Conservation (phyloP, 2,888 invertebrate species). For the Phymatocera aterrima region DNA sequence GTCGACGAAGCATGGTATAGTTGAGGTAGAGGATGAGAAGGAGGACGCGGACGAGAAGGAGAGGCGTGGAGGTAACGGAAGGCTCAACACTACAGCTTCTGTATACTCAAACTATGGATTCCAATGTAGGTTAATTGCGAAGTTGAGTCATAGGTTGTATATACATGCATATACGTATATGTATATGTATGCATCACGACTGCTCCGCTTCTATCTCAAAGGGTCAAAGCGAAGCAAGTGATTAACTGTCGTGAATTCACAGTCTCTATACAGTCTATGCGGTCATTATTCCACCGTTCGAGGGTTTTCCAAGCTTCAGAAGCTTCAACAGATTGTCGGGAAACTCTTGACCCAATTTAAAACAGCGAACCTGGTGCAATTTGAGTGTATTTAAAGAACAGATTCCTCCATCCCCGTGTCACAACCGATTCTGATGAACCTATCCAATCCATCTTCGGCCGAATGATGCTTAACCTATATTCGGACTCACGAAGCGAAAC, state of each 20-base stretch:
- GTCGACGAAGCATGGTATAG: not conserved
- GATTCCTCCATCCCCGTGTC: not conserved
- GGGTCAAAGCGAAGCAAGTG: slow-evolving; percentile 33
- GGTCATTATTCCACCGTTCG: slow-evolving; percentile 28
- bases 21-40: not conserved
- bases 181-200: not conserved
- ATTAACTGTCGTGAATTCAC: slow-evolving; percentile 27
- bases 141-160: slow-evolving; percentile 48
- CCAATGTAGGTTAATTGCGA: slow-evolving; percentile 56
- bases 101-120: slow-evolving; percentile 21
- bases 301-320: not conserved
- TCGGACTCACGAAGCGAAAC: too few relatives aligned
- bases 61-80: slow-evolving; percentile 28
- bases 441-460: not conserved
- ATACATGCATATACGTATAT: slow-evolving; percentile 43
- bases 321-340: not conserved
- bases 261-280: slow-evolving; percentile 9
- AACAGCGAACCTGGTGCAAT: slow-evolving; percentile 1
- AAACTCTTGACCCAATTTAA: slow-evolving; percentile 2
- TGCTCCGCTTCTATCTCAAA: slow-evolving; percentile 33
- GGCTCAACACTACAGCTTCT: slow-evolving; percentile 3
- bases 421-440: not conserved
- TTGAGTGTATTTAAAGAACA: not conserved
- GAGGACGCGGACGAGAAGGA: not conserved
- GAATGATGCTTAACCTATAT: not conserved